Base-by-base conservation (phyloP, 2,797 vertebrate species). In the Neosilurus hyrtlii region DNA sequence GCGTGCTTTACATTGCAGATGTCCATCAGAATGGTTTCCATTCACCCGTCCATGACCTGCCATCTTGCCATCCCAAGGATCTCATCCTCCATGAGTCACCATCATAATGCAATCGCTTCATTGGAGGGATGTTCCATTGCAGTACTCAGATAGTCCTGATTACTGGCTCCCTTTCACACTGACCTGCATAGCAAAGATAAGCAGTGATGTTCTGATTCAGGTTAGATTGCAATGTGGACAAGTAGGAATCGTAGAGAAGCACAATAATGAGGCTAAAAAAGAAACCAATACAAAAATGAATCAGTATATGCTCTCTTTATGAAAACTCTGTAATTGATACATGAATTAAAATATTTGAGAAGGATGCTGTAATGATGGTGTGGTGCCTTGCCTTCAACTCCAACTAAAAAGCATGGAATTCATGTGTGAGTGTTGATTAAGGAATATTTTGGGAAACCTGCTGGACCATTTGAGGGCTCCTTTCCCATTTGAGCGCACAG, bases 401-500 rank as follows among this genome's bases (percentile, higher is more conserved):
- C n/a, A 63, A 15, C n/a, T 79, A 57, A 81, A 81, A 80, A 82
- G 72, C 83, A 68, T 79, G 65, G 22, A 67, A 76, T 88, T 84
- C 35, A 82, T 83, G 80, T 71, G 22, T 65, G 73, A 84, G 74
- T 83, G 37, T 59, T 80, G 80, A 82, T 79, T 75, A 77, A 78
- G 59, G 67, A 84, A 59, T 78, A 72, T 84, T 87, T 85, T 83
- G 16, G 30, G 61, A 68, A 78, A 80, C 79, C 82, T 84, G 62
- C 79, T 85, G 84, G 80, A 72, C 82, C 80, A 65, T 87, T 89
- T 89, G 82, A 54, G 73, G 65, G 79, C 80, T 81, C 80, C 81
- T 74, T 66, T 77, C 75, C 80, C 82, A 87, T 87, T 86, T 87
- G 83, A 87, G 72, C 82, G 83, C 83, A 85, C 85, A 87, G 67